A percentile compares a stretch with the other conserved stretches of the same genome.
Conservation (phyloP, 2,797 vertebrate species). For the Podarcis siculus region DNA sequence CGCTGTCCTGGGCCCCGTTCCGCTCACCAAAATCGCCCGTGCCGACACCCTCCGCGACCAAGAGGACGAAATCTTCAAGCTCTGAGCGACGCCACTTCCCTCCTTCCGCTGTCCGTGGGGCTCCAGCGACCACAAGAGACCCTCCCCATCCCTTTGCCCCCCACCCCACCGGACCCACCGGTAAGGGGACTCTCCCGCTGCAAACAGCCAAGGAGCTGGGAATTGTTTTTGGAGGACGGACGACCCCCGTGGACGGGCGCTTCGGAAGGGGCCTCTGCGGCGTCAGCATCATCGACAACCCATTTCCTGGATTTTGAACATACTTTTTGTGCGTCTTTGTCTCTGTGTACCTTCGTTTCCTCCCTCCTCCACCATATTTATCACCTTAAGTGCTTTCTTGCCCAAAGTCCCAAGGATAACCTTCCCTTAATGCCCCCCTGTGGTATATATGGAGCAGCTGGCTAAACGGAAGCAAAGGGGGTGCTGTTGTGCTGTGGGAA, state of each 20-base stretch:
- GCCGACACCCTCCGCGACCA: conserved; percentile 80
- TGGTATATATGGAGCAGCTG: neutral
- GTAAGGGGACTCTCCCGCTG: neutral
- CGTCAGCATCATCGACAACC: neutral
- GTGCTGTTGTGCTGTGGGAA: rapidly evolving
- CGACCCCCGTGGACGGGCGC: neutral
- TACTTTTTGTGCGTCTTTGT: no score
- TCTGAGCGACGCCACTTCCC: conserved; percentile 76
- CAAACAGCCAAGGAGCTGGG: neutral
- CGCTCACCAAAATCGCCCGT: conserved; percentile 83
- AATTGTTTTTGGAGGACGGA: no score
- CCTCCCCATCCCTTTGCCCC: neutral
- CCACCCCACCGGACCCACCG: rapidly evolving
- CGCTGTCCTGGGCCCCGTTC: conserved; percentile 76
- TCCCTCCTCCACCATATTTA: neutral
- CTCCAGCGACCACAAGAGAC: neutral
- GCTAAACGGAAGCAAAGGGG: neutral
- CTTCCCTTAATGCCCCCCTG: neutral
- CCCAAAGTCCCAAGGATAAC: neutral
- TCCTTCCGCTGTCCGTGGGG: neutral
- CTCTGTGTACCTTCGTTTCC: neutral
- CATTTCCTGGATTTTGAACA: no score
- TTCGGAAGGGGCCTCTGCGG: neutral
- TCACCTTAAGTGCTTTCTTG: conserved; percentile 20
- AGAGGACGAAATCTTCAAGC: conserved; percentile 92